Evolutionary conservation across 2,113 vertebrate genomes (phyloP).

Genomic region (Dasypus novemcinctus): DNA sequence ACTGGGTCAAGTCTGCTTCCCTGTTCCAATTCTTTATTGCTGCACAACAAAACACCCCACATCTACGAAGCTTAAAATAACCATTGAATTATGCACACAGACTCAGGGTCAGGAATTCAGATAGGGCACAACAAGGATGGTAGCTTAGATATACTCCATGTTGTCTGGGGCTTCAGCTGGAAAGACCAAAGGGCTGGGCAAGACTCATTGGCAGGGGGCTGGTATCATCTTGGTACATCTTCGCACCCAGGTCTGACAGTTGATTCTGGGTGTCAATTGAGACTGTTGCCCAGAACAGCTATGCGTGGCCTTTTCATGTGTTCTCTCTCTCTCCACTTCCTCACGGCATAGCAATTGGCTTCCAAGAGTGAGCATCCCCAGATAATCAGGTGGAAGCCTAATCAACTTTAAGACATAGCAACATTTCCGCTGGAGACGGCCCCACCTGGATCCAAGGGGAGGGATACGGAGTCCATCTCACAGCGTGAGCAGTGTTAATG

Average conservation of each 20-base stretch:
- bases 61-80: background rate
- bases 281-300: background rate
- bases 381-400: background rate
- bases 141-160: background rate
- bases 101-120: background rate
- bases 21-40: background rate
- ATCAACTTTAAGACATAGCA: background rate
- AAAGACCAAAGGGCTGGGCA: background rate
- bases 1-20: too few species aligned
- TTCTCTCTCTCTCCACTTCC: background rate
- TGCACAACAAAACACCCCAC: background rate
- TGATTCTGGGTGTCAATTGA: background rate
- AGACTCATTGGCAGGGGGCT: background rate
- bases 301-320: background rate
- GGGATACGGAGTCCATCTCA: background rate
- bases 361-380: background rate
- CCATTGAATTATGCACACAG: background rate
- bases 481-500: background rate
- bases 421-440: background rate
- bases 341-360: background rate
- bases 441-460: background rate
- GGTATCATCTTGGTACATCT: background rate
- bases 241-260: background rate
- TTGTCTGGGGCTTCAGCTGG: background rate
- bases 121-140: background rate